Conservation (phyloP, 2,888 invertebrate species). For the Cyaniris semiargus region DNA sequence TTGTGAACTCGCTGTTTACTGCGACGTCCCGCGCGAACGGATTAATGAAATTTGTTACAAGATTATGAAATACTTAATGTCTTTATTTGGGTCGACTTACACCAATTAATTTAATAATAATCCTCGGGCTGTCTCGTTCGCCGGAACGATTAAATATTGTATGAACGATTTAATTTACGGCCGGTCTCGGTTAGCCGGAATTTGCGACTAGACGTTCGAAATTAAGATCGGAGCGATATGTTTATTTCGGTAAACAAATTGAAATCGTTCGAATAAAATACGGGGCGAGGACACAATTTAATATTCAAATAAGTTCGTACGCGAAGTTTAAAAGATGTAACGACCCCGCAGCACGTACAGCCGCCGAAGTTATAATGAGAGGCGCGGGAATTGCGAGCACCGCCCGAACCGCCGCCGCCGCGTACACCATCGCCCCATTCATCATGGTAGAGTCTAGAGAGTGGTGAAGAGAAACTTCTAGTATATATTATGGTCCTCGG, state of each 20-base stretch:
- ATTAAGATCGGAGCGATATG: neutral
- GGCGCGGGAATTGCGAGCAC: neutral
- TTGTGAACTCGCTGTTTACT: neutral
- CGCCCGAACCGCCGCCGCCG: neutral
- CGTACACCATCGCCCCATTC: neutral
- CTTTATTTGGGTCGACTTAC: neutral
- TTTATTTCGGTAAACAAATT: neutral
- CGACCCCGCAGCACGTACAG: neutral
- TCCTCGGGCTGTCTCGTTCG: neutral
- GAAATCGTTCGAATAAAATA: neutral
- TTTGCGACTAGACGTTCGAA: neutral
- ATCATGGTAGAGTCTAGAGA: neutral
- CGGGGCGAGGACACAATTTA: neutral
- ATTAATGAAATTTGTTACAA: constrained; percentile 8
- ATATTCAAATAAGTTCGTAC: neutral
- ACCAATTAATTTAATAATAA: neutral
- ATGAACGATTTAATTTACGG: neutral
- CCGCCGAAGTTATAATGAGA: neutral
- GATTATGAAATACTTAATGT: constrained; percentile 1
- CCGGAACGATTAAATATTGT: constrained; percentile 9
- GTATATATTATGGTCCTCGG: neutral
- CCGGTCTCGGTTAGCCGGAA: neutral
- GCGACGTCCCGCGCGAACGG: neutral
- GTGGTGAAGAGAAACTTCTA: too few relatives aligned
- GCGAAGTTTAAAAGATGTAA: neutral